A percentile compares a stretch with the other conserved stretches of the same genome.
Evolutionary conservation across 1,140 invertebrate species (phyloP).

Genomic region (Caerostris extrusa): DNA sequence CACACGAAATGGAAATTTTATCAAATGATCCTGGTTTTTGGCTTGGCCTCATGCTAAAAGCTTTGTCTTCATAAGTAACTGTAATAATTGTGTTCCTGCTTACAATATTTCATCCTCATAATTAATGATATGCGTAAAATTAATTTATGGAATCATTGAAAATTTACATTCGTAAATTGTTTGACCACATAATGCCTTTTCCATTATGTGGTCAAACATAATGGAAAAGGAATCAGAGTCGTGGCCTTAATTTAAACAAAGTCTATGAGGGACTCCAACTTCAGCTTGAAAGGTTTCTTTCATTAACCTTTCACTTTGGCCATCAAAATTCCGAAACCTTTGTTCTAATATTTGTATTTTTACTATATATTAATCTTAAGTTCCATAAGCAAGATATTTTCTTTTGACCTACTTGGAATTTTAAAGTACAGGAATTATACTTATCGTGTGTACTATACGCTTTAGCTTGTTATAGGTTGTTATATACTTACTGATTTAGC

Average conservation of each 20-base stretch:
- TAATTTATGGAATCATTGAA: not conserved
- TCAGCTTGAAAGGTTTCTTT: not conserved
- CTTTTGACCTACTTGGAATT: no score
- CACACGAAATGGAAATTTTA: not conserved
- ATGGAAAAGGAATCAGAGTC: not conserved
- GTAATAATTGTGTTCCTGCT: constrained; percentile 1
- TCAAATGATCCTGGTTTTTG: not conserved
- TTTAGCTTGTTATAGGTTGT: no score
- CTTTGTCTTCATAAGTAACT: not conserved
- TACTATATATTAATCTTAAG: no score
- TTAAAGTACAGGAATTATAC: no score
- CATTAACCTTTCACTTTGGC: not conserved
- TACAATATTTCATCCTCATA: not conserved
- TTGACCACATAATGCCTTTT: not conserved
- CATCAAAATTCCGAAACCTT: not conserved
- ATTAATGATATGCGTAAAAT: constrained; percentile 28
- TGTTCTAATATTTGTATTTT: not conserved
- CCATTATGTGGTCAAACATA: no score
- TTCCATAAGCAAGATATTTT: no score
- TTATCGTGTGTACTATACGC: no score
- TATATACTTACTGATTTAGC: no score
- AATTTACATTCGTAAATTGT: constrained; percentile 1
- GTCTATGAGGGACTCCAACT: not conserved
- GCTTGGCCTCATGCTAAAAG: not conserved
- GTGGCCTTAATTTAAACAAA: not conserved